A percentile compares a stretch with the other conserved stretches of the same genome.
Evolutionary conservation across 2,888 invertebrate genomes (phyloP).

Genomic region (Pardosa pseudoannulata): DNA sequence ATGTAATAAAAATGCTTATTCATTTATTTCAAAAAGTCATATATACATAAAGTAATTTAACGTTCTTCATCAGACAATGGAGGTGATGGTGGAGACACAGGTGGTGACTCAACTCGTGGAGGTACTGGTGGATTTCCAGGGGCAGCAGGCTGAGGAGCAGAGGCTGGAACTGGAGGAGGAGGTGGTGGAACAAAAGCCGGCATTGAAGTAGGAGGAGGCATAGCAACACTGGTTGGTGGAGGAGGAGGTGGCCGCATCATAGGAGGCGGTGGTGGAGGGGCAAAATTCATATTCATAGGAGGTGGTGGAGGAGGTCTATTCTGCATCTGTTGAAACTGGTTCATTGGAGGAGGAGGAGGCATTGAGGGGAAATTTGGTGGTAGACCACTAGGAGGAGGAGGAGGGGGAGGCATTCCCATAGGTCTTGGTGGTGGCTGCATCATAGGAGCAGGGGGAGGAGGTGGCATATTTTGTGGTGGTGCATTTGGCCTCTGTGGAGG

Average conservation of each 20-base stretch:
- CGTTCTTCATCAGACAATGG: slow-evolving; percentile 42
- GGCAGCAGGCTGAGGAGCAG: slow-evolving; percentile 5
- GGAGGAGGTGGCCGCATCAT: slow-evolving; percentile 61
- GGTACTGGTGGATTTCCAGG: slow-evolving; percentile 12
- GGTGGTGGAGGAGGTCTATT: slow-evolving; percentile 64
- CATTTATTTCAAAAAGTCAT: neutral
- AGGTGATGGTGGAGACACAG: slow-evolving; percentile 47
- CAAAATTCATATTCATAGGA: slow-evolving; percentile 45
- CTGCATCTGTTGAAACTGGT: slow-evolving; percentile 77
- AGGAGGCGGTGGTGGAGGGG: slow-evolving; percentile 48
- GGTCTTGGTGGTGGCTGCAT: slow-evolving; percentile 28
- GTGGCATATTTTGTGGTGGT: slow-evolving; percentile 74
- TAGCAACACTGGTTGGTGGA: slow-evolving; percentile 24
- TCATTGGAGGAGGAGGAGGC: slow-evolving; percentile 74
- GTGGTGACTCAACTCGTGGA: slow-evolving; percentile 33
- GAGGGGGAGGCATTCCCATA: slow-evolving; percentile 15
- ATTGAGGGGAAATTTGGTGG: slow-evolving; percentile 80
- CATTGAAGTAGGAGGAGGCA: slow-evolving; percentile 43
- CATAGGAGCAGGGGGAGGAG: slow-evolving; percentile 75
- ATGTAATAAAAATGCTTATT: too few species aligned
- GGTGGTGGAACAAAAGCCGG: slow-evolving; percentile 32
- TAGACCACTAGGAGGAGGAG: slow-evolving; percentile 46
- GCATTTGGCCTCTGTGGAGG: slow-evolving; percentile 75
- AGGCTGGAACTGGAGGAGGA: slow-evolving; percentile 11
- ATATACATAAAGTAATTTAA: neutral